Percentiles rank a stretch among this genome's conserved stretches.
These are phyloP conservation scores for Nesoenas mayeri DNA, from an alignment of 2,113 vertebrate genomes.

Conservation along the genomic window DNA sequence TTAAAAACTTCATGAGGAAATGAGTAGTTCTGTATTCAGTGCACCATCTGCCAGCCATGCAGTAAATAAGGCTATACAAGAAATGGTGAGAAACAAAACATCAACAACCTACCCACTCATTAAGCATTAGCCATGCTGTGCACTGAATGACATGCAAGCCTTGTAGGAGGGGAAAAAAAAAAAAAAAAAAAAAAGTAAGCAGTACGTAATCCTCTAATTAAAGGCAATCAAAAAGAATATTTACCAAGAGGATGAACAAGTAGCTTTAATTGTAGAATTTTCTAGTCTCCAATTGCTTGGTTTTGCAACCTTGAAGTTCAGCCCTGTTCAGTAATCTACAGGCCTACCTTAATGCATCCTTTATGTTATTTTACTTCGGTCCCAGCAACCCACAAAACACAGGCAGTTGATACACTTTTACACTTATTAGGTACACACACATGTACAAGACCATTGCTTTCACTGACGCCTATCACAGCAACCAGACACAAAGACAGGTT, in stretches of 20 bases:
- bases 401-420: not conserved
- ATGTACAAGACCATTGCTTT: not conserved
- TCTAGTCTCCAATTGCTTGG: not conserved
- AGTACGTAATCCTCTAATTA: constrained; percentile 12
- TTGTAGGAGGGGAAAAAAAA: not conserved
- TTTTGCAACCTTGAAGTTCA: not conserved
- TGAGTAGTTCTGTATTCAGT: constrained; percentile 4
- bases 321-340: not conserved
- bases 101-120: constrained; percentile 60
- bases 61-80: constrained; percentile 49
- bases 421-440: not conserved
- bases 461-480: not conserved
- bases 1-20: constrained; percentile 3
- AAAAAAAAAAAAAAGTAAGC: not conserved
- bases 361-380: not conserved
- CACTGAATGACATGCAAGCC: not conserved
- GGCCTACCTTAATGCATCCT: not conserved
- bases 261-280: not conserved
- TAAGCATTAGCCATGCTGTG: constrained; percentile 41
- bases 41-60: constrained; percentile 41
- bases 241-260: not conserved
- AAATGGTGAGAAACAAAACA: constrained; percentile 62
- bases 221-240: constrained; percentile 34
- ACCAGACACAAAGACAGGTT: not conserved
- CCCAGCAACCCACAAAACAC: not conserved